Evolutionary conservation across 2,797 vertebrate genomes (phyloP).

Genomic region (Rhinoraja longicauda): DNA sequence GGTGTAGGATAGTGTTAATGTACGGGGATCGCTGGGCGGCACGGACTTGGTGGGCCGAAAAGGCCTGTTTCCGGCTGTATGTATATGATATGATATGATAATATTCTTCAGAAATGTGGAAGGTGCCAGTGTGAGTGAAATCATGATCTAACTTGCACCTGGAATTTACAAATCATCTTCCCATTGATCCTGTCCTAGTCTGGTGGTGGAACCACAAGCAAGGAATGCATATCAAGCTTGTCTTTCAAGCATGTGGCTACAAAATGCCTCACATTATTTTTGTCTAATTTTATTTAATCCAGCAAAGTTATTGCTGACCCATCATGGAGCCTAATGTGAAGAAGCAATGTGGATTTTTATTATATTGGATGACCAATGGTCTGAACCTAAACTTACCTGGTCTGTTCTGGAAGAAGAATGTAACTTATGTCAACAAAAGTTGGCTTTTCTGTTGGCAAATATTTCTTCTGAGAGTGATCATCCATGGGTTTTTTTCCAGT

Average conservation of each 20-base stretch:
- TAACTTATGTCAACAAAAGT: neutral
- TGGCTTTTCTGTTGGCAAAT: neutral
- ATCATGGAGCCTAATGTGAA: neutral
- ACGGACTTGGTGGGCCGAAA: no score
- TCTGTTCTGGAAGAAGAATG: neutral
- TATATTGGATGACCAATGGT: no score
- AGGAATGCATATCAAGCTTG: neutral
- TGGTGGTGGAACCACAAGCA: no score
- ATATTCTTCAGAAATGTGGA: no score
- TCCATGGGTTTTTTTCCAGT: neutral
- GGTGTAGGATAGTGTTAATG: no score
- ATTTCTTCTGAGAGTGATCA: neutral
- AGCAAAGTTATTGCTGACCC: neutral
- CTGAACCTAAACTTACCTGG: neutral
- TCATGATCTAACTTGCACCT: neutral
- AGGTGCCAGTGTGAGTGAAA: neutral
- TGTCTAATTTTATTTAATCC: neutral
- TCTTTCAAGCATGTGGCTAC: neutral
- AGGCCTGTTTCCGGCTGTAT: no score
- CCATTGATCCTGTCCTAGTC: neutral
- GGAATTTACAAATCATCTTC: neutral
- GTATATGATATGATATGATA: no score
- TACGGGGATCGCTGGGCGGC: no score
- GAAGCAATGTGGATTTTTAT: neutral
- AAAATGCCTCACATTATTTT: neutral